Conservation (phyloP, 2,113 vertebrate genomes). For the Emberiza fucata region DNA sequence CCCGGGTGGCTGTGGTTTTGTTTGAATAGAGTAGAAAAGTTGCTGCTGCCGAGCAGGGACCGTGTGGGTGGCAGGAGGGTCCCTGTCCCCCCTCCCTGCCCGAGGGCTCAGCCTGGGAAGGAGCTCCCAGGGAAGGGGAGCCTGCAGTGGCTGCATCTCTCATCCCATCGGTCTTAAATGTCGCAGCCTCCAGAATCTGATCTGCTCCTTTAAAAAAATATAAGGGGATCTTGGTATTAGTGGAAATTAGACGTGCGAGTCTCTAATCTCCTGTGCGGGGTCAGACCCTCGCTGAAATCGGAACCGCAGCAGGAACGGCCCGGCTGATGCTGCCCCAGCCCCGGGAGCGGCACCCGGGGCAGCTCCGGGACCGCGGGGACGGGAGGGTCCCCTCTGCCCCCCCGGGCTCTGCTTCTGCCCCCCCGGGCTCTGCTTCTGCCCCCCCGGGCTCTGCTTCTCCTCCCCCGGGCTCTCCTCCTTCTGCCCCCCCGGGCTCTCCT, state of each 20-base stretch:
- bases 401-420: too few relatives aligned
- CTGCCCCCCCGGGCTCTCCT: accelerated
- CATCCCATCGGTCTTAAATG: neutral
- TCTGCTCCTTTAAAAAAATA: neutral
- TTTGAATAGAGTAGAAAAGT: neutral
- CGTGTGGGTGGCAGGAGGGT: neutral
- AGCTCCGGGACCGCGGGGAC: accelerated
- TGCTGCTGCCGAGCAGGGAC: neutral
- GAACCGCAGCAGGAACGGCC: neutral
- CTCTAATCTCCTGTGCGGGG: neutral
- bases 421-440: too few relatives aligned
- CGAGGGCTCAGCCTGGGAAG: neutral
- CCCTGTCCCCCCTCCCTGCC: neutral
- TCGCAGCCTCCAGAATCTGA: neutral
- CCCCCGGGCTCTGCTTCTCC: too few relatives aligned
- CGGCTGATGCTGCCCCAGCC: accelerated
- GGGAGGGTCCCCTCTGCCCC: accelerated
- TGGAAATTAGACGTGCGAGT: neutral
- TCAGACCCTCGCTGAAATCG: neutral
- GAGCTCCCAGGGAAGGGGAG: neutral
- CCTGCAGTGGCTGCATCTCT: neutral
- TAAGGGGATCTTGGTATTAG: constrained; percentile 13
- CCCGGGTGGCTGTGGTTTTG: accelerated
- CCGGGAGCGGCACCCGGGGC: accelerated
- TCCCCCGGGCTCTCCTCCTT: accelerated